phyloP scores from a whole-genome alignment of 1,140 invertebrate species.

The Rhopalosiphum padi region DNA sequence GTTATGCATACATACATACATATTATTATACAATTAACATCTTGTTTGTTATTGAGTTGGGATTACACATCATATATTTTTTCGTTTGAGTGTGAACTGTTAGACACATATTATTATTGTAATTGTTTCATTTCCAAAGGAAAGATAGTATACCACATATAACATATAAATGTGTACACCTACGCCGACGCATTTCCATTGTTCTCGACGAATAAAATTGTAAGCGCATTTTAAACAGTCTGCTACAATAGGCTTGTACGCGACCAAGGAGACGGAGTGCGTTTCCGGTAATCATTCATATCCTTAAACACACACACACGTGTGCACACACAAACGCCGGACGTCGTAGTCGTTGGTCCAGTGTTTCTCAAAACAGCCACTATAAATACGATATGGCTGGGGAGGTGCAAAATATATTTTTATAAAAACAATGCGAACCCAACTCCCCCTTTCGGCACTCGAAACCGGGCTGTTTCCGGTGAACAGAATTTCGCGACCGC shows the following conservation, averaged over 20 bases:
- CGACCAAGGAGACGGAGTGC: neutral
- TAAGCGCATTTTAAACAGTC: conserved; percentile 54
- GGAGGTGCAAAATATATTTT: neutral
- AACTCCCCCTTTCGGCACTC: too few relatives aligned
- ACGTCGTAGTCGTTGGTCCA: neutral
- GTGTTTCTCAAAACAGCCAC: conserved; percentile 14
- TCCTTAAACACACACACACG: conserved; percentile 25
- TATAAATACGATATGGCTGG: neutral
- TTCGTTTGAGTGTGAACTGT: neutral
- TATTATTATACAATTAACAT: neutral
- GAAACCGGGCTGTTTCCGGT: neutral
- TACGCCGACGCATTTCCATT: conserved; percentile 38
- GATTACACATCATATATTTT: neutral
- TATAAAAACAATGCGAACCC: neutral
- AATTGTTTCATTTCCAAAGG: neutral
- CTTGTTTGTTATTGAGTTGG: neutral
- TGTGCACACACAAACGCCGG: neutral
- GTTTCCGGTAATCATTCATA: conserved; percentile 47
- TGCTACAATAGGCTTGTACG: conserved; percentile 34
- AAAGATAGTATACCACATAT: neutral
- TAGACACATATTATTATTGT: neutral
- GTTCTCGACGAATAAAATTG: conserved; percentile 34
- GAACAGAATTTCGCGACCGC: neutral
- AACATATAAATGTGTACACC: neutral
- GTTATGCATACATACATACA: neutral